Base-by-base conservation (phyloP, 2,797 vertebrate genomes). In the Hoplostethus atlanticus region DNA sequence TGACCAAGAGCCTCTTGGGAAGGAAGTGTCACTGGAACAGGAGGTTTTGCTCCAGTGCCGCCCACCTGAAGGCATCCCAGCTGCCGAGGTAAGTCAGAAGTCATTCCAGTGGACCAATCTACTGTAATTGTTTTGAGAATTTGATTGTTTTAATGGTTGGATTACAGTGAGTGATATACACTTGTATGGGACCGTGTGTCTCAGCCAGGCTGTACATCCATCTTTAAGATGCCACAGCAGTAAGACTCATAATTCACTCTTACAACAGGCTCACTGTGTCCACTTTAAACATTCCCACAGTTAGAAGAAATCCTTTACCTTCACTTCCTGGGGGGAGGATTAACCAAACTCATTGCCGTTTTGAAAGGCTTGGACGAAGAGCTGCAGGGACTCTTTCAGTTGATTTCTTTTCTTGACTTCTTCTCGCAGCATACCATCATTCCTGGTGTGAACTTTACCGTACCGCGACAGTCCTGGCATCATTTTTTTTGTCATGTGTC, bases 31-130 rank as follows among this genome's bases (percentile, higher is more conserved):
- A 1, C 91, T 99, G 38, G 97, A 99, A 83, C 98, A 99, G 91
- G 98, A 99, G 89, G 98, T 99, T 54, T 88, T 99, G 46, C 96
- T 99, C n/a, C 98, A 99, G 65, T 99, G 98, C 85, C 96, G 98
- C 13, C 98, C 98, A 55, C 98, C 98, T 3, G 97, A 99, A 96
- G 98, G 98, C 83, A 96, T 99, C 87, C 98, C 98, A 16, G 93
- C 95, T 42, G 98, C 98, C 6, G 97, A 99, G 95, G 98, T 98
- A 90, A 94, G 91, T 63, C 42, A 59, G n/a, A 64, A 46, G 8
- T 17, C 6, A 34, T 69, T 60, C 56, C 58, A 25, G 36, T 15
- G 7, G 70, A 53, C 56, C 17, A 34, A 2, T 17, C 11, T 6
- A 31, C 17, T 15, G 15, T 40, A 44, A 34, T 76, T 54, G 3